Evolutionary conservation across 2,113 vertebrate genomes (phyloP).

Genomic region (Argyrosomus japonicus): DNA sequence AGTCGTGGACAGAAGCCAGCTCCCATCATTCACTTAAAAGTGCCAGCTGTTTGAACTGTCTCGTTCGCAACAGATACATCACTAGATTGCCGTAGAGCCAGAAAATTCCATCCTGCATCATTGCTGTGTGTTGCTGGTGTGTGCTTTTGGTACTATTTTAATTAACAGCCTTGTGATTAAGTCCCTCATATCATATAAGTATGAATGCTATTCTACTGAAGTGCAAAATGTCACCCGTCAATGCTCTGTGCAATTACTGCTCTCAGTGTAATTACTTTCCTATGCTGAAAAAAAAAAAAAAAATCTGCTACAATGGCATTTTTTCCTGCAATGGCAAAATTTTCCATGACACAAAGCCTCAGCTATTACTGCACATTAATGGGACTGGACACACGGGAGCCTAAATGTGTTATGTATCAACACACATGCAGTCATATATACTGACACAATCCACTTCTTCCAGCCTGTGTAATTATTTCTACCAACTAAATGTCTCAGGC

Average conservation of each 20-base stretch:
- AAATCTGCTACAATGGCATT: too few species aligned
- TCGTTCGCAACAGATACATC: too few species aligned
- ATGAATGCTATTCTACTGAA: neutral
- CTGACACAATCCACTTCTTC: neutral
- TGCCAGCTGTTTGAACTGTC: too few species aligned
- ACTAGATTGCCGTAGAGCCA: too few species aligned
- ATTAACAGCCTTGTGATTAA: neutral
- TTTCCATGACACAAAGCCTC: neutral
- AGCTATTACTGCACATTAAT: neutral
- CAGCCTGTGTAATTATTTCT: neutral
- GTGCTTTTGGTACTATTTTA: neutral
- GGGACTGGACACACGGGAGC: neutral
- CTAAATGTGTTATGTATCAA: neutral
- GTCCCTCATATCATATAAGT: neutral
- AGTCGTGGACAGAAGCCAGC: too few species aligned
- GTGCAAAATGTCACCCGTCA: neutral
- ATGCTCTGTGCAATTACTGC: neutral
- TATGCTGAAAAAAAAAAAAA: neutral
- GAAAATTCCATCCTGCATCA: too few species aligned
- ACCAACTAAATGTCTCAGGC: too few species aligned
- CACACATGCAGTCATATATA: neutral
- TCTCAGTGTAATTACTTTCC: neutral
- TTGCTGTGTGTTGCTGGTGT: neutral
- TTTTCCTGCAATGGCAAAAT: neutral
- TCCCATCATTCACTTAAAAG: too few species aligned